These are phyloP conservation scores for Platycnemis pennipes DNA, from an alignment of 2,888 invertebrate genomes.

Conservation along the genomic window DNA sequence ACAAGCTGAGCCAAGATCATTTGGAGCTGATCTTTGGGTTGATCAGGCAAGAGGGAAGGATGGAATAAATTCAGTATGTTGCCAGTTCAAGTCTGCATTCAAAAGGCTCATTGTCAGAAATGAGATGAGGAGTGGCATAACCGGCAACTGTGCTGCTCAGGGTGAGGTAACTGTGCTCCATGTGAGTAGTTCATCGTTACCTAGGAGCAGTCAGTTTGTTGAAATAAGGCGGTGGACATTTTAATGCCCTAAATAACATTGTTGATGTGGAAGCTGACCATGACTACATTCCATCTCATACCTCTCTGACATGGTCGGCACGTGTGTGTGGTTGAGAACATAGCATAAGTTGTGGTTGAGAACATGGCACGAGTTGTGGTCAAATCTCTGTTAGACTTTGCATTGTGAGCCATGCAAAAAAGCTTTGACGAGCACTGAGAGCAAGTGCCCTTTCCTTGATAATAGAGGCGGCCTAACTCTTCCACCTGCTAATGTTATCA, in stretches of 20 bases:
- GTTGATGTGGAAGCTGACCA: background rate
- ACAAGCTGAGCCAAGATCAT: constrained; percentile 72
- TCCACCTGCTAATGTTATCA: no score
- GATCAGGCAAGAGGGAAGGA: constrained; percentile 69
- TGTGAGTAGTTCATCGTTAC: background rate
- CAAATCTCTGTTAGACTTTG: background rate
- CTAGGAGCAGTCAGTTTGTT: constrained; percentile 31
- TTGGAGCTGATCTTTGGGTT: constrained; percentile 70
- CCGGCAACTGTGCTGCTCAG: constrained; percentile 58
- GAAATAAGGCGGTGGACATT: background rate
- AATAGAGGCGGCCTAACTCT: no score
- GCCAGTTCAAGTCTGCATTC: constrained; percentile 68
- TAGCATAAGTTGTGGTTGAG: no score
- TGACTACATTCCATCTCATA: no score
- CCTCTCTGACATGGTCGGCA: background rate
- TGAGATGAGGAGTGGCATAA: constrained; percentile 5
- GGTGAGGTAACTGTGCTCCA: constrained; percentile 10
- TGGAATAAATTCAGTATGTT: constrained; percentile 71
- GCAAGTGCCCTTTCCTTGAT: no score
- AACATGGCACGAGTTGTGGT: constrained; percentile 51
- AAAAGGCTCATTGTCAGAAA: constrained; percentile 46
- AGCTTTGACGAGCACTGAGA: no score
- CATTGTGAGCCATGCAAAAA: no score
- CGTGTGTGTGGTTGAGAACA: constrained; percentile 18
- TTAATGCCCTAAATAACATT: background rate